Percentiles rank a stretch among this genome's conserved stretches.
Evolutionary conservation across 2,888 invertebrate species (phyloP).

Genomic region (Lapara coniferarum): DNA sequence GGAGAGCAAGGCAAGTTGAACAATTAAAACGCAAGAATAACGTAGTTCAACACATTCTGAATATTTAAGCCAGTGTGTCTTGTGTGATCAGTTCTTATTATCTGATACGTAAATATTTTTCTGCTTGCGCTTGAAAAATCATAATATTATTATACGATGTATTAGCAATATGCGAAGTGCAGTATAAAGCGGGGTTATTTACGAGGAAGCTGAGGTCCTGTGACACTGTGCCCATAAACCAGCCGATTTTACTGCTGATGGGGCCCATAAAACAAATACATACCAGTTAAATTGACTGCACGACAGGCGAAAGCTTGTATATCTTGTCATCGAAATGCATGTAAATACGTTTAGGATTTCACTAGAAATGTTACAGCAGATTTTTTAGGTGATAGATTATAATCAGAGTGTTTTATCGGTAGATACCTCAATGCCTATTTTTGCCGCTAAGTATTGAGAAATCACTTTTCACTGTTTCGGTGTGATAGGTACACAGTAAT

Average conservation of each 20-base stretch:
- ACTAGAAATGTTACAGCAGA: neutral
- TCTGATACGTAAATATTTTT: no score
- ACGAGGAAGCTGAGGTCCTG: slow-evolving; percentile 8
- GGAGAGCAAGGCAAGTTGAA: no score
- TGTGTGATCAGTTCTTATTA: no score
- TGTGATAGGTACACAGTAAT: no score
- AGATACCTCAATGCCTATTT: no score
- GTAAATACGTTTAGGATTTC: neutral
- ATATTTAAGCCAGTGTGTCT: no score
- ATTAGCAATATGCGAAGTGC: slow-evolving; percentile 15
- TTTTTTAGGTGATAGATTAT: neutral
- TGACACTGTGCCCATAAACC: slow-evolving; percentile 15
- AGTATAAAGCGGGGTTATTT: slow-evolving; percentile 9
- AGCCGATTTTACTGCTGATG: slow-evolving; percentile 20
- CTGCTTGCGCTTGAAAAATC: neutral
- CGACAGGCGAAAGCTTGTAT: slow-evolving; percentile 6
- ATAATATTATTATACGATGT: slow-evolving; percentile 25
- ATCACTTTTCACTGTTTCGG: no score
- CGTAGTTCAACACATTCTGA: no score
- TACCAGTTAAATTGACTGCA: slow-evolving; percentile 19
- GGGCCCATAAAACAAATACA: slow-evolving; percentile 9
- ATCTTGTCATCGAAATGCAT: neutral
- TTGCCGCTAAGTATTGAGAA: no score
- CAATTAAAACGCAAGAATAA: no score
- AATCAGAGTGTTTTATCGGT: no score